Conservation (phyloP, 2,797 vertebrate species). For the Schizopygopsis pylzovi region DNA sequence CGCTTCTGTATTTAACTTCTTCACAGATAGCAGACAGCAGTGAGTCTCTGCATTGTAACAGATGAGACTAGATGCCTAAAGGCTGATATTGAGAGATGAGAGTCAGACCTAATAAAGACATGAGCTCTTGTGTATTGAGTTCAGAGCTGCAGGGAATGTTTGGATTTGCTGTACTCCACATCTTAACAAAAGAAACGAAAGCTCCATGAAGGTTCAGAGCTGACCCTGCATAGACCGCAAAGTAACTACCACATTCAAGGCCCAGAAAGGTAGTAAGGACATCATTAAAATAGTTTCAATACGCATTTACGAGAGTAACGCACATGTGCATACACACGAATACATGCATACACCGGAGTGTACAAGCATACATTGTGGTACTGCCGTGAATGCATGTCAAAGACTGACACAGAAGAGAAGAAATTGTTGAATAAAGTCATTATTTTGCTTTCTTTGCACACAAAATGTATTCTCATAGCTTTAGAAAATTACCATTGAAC, state of each 20-base stretch:
- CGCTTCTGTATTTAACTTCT: not conserved
- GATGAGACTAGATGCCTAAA: constrained; percentile 15
- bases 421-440: too few species aligned
- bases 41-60: constrained; percentile 21
- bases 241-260: not conserved
- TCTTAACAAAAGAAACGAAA: constrained; percentile 30
- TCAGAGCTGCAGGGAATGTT: constrained; percentile 21
- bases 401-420: too few species aligned
- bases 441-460: too few species aligned
- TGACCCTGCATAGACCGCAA: not conserved
- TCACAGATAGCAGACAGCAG: not conserved
- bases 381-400: too few species aligned
- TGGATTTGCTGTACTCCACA: constrained; percentile 39
- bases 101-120: constrained; percentile 58
- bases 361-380: too few species aligned
- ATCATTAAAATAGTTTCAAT: not conserved
- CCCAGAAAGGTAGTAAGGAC: not conserved
- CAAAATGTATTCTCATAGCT: too few species aligned
- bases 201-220: constrained; percentile 13
- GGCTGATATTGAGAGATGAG: constrained; percentile 34
- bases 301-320: not conserved
- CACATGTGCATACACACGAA: too few species aligned
- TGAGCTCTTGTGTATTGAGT: constrained; percentile 29
- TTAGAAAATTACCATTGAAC: too few species aligned
- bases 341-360: too few species aligned